Percentiles rank a stretch among this genome's conserved stretches.
Evolutionary conservation across 1,140 invertebrate species (phyloP).

Genomic region (Drosophila azteca): DNA sequence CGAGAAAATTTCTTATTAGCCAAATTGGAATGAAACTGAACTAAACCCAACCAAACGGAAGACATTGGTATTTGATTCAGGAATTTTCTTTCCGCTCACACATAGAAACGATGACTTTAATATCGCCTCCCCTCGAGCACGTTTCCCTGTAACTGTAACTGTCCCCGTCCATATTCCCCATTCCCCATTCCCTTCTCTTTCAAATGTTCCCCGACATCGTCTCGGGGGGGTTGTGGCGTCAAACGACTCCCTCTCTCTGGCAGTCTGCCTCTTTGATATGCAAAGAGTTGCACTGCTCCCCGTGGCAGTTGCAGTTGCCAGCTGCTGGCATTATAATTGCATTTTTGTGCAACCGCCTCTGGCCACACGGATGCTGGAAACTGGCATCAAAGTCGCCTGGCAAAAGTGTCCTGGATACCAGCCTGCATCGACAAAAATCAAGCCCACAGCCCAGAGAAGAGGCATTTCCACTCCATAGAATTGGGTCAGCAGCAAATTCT

Average conservation of each 20-base stretch:
- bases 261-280: constrained; percentile 34
- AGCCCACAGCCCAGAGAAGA: background rate
- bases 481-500: constrained; percentile 22
- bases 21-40: constrained; percentile 11
- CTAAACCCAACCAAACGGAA: too few species aligned
- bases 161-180: too few species aligned
- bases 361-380: constrained; percentile 1
- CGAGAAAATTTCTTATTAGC: constrained; percentile 14
- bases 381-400: constrained; percentile 8
- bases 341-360: constrained; percentile 51
- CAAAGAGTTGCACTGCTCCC: constrained; percentile 16
- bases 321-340: constrained; percentile 55
- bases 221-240: background rate
- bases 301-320: constrained; percentile 7
- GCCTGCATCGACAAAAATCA: background rate
- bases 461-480: constrained; percentile 35
- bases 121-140: constrained; percentile 6
- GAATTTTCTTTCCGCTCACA: background rate
- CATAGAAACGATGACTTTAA: background rate
- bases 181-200: background rate
- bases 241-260: too few species aligned
- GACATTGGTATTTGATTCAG: too few species aligned
- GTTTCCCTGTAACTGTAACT: constrained; percentile 4
- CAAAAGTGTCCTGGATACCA: constrained; percentile 18
- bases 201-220: constrained; percentile 6